Evolutionary conservation across 2,113 vertebrate species (phyloP).

Genomic region (Psittacara wagleri): DNA sequence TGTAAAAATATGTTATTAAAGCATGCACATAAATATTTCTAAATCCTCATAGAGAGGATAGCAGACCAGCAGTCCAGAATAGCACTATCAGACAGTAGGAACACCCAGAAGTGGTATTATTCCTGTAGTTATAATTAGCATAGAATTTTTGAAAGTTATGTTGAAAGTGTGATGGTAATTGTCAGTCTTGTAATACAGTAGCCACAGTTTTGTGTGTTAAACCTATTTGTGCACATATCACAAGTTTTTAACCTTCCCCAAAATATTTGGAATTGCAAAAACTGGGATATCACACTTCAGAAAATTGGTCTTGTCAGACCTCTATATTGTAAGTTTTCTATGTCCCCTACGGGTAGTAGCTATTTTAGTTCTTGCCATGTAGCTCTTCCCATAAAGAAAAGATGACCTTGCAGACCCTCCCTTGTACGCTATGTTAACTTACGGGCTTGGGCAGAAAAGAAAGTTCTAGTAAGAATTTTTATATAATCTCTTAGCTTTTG

Average conservation of each 20-base stretch:
- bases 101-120: not conserved
- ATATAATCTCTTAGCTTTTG: not conserved
- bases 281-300: not conserved
- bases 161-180: not conserved
- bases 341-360: not conserved
- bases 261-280: not conserved
- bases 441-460: not conserved
- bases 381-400: not conserved
- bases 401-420: fast-evolving
- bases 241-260: not conserved
- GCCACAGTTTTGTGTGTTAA: not conserved
- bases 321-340: not conserved
- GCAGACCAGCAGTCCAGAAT: not conserved
- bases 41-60: not conserved
- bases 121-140: not conserved
- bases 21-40: not conserved
- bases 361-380: not conserved
- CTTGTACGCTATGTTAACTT: not conserved
- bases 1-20: not conserved
- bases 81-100: not conserved
- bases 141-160: not conserved
- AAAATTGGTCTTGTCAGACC: not conserved
- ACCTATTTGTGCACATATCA: not conserved
- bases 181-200: not conserved
- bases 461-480: not conserved